Evolutionary conservation across 30 jellyfish, hydroid and myxozoan genomes (phyloP), one percentile per base, ranked within the genome.

Genomic region (Hydractinia symbiolongicarpus): DNA sequence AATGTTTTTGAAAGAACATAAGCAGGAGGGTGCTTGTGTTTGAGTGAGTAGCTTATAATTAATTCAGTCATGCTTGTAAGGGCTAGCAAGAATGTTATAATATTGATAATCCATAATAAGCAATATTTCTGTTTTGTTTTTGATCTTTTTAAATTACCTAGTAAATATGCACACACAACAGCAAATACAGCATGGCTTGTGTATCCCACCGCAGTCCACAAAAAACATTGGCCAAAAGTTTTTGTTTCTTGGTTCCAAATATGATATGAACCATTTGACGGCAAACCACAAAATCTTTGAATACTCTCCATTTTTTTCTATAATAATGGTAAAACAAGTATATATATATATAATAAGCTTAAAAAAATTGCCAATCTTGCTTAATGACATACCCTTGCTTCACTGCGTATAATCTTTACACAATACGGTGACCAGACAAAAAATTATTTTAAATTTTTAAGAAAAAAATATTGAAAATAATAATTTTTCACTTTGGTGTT

Each of bases 121-220:
- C 21, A 79, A 51, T 4, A 30, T 9, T 30, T 10, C 66, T 66
- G 84, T 9, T 15, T 14, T 17, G 8, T 20, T 30, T 67, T 30
- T 19, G 66, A 60, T 61, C 66, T 60, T 52, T 50, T 51, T 49
- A 84, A 53, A 61, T 30, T 5, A 10, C 82, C 88, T 61, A 57
- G 49, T 5, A 79, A 51, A 54, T 67, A 79, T 50, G 61, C 56
- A 60, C 89, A 77, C 3, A 58, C 85, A 15, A 82, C 58, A 11
- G 89, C 89, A 62, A 90, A 82, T 0, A 85, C 15, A 10, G 78
- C 50, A n/a, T 85, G 97, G 55, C 88, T 85, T 5, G 77, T 77
- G 55, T 90, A 75, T 17, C 88, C 77, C n/a, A 86, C 53, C 51
- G 94, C 82, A 3, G 84, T 62, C 97, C 97, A 90, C 67, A 84